Percentiles rank a stretch among this genome's conserved stretches.
phyloP scores from a whole-genome alignment of 2,113 vertebrate genomes.

The Aleadryas rufinucha region DNA sequence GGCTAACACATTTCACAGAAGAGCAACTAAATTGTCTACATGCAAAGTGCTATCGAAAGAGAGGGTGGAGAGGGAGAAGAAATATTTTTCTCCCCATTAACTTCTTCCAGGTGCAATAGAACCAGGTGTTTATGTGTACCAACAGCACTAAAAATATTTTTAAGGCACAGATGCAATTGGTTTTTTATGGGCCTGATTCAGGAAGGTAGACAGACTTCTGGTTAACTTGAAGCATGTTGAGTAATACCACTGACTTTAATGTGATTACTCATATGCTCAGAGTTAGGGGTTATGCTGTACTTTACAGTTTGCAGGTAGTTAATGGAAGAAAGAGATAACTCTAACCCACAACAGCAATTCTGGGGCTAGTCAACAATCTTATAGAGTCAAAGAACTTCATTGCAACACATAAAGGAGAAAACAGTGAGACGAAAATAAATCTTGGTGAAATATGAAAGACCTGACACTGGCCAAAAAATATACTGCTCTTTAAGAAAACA shows the following conservation, averaged over 20 bases:
- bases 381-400: background rate
- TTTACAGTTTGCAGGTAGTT: background rate
- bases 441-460: background rate
- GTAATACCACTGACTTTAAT: background rate
- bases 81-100: constrained; percentile 24
- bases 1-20: background rate
- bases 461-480: background rate
- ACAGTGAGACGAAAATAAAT: background rate
- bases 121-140: background rate
- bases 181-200: constrained; percentile 20
- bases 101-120: constrained; percentile 2
- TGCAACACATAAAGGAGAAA: background rate
- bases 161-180: background rate
- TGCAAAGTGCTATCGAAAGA: background rate
- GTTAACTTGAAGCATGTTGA: background rate
- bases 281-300: background rate
- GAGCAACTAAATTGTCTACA: background rate
- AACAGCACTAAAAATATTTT: constrained; percentile 23
- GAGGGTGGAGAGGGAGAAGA: background rate
- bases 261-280: background rate
- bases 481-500: background rate
- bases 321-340: background rate
- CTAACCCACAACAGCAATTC: background rate
- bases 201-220: background rate
- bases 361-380: background rate